phyloP scores from a whole-genome alignment of 2,888 invertebrate species.

The Dryadula phaetusa region DNA sequence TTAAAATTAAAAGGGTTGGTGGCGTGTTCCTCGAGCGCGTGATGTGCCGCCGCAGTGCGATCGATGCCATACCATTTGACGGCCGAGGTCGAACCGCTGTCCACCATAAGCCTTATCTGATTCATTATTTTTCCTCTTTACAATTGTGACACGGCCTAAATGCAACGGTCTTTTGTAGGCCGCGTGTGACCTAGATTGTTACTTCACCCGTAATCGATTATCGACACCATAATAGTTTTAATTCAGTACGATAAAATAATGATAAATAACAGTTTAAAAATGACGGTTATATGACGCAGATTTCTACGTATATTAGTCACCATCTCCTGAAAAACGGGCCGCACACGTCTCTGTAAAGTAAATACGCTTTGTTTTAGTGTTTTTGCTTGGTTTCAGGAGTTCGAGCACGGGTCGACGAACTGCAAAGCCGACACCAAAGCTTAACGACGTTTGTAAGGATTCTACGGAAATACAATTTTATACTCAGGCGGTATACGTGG shows the following conservation, averaged over 20 bases:
- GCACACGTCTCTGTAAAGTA: slow-evolving; percentile 48
- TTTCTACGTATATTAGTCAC: slow-evolving; percentile 56
- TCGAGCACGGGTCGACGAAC: slow-evolving; percentile 77
- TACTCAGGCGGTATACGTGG: slow-evolving; percentile 54
- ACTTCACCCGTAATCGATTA: slow-evolving; percentile 71
- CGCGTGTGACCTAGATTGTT: slow-evolving; percentile 74
- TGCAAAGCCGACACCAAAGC: slow-evolving; percentile 79
- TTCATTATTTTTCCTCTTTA: slow-evolving; percentile 71
- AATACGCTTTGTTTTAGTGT: slow-evolving; percentile 66
- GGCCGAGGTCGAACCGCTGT: slow-evolving; percentile 81
- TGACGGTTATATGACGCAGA: slow-evolving; percentile 51
- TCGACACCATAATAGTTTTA: slow-evolving; percentile 54
- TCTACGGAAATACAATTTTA: slow-evolving; percentile 84
- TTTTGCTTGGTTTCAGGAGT: slow-evolving; percentile 66
- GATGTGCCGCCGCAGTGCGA: slow-evolving; percentile 68
- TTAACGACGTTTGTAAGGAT: slow-evolving; percentile 83
- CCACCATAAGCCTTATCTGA: slow-evolving; percentile 80
- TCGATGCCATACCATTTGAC: slow-evolving; percentile 78
- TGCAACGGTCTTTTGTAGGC: slow-evolving; percentile 69
- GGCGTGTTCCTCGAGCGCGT: slow-evolving; percentile 63
- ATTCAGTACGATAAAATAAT: slow-evolving; percentile 56
- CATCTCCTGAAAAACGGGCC: slow-evolving; percentile 47
- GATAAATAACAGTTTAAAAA: slow-evolving; percentile 47
- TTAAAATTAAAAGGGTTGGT: slow-evolving; percentile 53
- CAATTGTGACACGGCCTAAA: slow-evolving; percentile 69